A percentile compares a stretch with the other conserved stretches of the same genome.
These are phyloP conservation scores for Girardinichthys multiradiatus DNA, from an alignment of 2,113 vertebrate species.

Conservation along the genomic window DNA sequence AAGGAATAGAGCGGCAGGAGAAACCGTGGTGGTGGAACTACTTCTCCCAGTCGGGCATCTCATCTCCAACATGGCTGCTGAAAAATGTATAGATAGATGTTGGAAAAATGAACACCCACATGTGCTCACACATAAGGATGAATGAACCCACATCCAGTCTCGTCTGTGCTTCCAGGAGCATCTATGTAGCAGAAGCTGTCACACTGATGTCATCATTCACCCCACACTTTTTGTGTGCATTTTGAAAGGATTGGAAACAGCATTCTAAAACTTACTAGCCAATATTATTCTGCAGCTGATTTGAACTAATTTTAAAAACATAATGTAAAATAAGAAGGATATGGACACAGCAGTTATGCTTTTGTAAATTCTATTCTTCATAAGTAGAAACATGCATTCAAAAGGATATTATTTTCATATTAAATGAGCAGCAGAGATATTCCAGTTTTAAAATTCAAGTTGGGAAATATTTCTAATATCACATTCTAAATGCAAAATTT, in stretches of 20 bases:
- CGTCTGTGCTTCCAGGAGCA: slow-evolving; percentile 1
- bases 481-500: background rate
- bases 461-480: background rate
- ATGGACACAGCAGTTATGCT: background rate
- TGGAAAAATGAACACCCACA: background rate
- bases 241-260: slow-evolving; percentile 23
- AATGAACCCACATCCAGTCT: slow-evolving; percentile 2
- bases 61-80: slow-evolving; percentile 91
- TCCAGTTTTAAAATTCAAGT: background rate
- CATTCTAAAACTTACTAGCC: slow-evolving; percentile 14
- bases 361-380: slow-evolving; percentile 2
- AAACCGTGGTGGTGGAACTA: slow-evolving; percentile 99
- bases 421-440: background rate
- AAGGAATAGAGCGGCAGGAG: slow-evolving; percentile 73
- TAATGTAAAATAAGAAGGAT: slow-evolving; percentile 5
- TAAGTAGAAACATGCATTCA: slow-evolving; percentile 9
- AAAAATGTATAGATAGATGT: slow-evolving; percentile 75
- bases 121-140: slow-evolving; percentile 8
- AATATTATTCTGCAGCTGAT: slow-evolving; percentile 31
- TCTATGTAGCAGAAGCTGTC: slow-evolving; percentile 16
- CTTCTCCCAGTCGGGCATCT: slow-evolving; percentile 86
- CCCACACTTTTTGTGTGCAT: slow-evolving; percentile 20
- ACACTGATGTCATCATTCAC: slow-evolving; percentile 22
- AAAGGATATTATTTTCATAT: background rate
- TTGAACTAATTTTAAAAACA: slow-evolving; percentile 5